Base-by-base conservation (phyloP, 2,888 invertebrate genomes). In the Criorhina ranunculi region DNA sequence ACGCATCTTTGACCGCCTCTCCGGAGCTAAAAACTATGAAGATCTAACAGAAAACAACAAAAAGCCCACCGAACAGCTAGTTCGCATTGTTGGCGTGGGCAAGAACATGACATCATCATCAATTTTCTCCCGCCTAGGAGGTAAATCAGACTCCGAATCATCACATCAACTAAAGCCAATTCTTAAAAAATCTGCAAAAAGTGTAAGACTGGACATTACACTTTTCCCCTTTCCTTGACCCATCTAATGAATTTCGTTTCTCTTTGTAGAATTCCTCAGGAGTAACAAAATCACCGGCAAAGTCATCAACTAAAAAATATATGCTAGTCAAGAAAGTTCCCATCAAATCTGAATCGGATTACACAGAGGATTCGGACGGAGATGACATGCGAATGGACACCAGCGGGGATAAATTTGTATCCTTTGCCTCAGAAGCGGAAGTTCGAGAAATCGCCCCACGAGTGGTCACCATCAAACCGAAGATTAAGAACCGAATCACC, bases 371-470 rank as follows among this genome's bases (percentile, higher is more conserved):
- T 37, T 86, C 87, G 12, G 66, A 86, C 2, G 87, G 85, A n/a
- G 81, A 87, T 33, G 87, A 88, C 40, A 66, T 37, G 1, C 60
- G 79, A 79, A 88, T 89, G 85, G 88, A 88, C 44, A 86, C 85
- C 11, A 88, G 85, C 1, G 89, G 87, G 7, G 91, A 91, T 62
- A 92, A 92, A 87, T 88, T 90, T 64, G 92, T 92, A 0, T 91
- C 91, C 64, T 92, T 92, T 69, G 92, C 92, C 3, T 89, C 91
- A 0, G 91, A 91, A 11, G 92, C 92, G 2, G 92, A 92, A 87
- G 91, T 92, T 8, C 88, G 91, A n/a, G 92, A 92, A 88, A 91
- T 92, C 19, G 88, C 88, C 6, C 89, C 89, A 0, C 88, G 91
- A 2, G 77, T 82, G 2, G 80, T 87, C 0, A 72, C 82, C 15